Percentiles rank a stretch among this genome's conserved stretches.
phyloP scores from a whole-genome alignment of 2,888 invertebrate species.

The Lithophane ornitopus region DNA sequence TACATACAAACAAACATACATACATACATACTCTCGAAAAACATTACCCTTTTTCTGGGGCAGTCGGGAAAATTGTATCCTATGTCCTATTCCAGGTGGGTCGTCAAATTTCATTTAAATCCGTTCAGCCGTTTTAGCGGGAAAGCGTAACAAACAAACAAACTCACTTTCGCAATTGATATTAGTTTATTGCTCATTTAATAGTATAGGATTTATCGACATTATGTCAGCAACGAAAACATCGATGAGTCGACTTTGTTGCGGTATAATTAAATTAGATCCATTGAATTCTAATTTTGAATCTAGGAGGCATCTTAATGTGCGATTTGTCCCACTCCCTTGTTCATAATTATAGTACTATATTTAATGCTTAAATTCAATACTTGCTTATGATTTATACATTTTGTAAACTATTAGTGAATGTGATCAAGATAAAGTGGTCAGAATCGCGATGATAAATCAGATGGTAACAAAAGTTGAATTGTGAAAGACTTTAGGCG shows the following conservation, averaged over 20 bases:
- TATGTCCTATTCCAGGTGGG: no score
- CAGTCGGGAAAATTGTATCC: no score
- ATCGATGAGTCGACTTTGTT: slow-evolving; percentile 18
- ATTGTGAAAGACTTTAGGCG: no score
- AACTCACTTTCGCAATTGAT: no score
- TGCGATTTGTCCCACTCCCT: not conserved
- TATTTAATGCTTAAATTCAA: not conserved
- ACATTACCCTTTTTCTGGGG: no score
- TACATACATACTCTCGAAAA: no score
- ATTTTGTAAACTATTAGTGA: not conserved
- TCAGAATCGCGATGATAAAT: not conserved
- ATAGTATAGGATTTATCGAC: not conserved
- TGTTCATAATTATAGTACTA: not conserved
- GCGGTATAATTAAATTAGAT: slow-evolving; percentile 38
- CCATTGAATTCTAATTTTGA: slow-evolving; percentile 13
- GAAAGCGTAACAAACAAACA: no score
- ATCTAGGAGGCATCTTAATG: not conserved
- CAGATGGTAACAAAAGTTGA: not conserved
- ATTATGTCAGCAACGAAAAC: slow-evolving; percentile 7
- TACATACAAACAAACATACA: no score
- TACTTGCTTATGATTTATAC: not conserved
- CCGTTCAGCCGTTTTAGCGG: no score
- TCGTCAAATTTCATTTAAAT: no score
- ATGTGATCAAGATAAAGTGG: not conserved
- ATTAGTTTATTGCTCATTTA: no score